Percentiles rank a stretch among this genome's conserved stretches.
phyloP scores from a whole-genome alignment of 1,140 invertebrate species.

The Heliconius hewitsoni region DNA sequence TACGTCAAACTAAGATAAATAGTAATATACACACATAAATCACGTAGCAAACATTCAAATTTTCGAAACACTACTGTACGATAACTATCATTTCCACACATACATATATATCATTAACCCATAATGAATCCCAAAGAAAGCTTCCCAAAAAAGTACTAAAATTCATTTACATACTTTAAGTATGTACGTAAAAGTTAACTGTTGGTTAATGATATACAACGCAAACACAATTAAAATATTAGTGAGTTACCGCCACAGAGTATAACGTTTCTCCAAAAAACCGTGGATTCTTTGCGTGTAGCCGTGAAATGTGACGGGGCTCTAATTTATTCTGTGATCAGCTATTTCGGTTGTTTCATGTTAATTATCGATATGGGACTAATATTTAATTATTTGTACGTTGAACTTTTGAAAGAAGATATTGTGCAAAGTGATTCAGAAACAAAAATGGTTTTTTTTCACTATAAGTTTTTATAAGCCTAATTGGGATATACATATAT shows the following conservation, averaged over 20 bases:
- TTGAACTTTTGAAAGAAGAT: neutral
- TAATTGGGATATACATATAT: neutral
- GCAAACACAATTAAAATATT: conserved; percentile 48
- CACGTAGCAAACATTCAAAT: too few relatives aligned
- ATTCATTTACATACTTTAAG: conserved; percentile 7
- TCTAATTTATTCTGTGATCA: conserved; percentile 71
- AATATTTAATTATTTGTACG: conserved; percentile 15
- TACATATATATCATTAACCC: neutral
- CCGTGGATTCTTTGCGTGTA: conserved; percentile 58
- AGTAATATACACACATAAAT: too few relatives aligned
- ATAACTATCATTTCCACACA: neutral
- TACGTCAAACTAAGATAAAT: too few relatives aligned
- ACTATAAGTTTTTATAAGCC: neutral
- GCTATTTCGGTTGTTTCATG: conserved; percentile 33
- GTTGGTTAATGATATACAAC: conserved; percentile 50
- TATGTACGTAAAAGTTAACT: conserved; percentile 33
- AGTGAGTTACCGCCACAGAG: conserved; percentile 38
- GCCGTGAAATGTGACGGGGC: conserved; percentile 60
- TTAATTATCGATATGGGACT: conserved; percentile 30
- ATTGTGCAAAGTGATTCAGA: neutral
- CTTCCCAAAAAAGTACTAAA: neutral
- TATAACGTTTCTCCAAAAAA: conserved; percentile 56
- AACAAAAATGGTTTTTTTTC: neutral
- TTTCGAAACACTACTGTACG: neutral
- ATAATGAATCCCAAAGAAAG: neutral